Evolutionary conservation across 1,140 invertebrate species (phyloP).

Genomic region (Pachyrhynchus sulphureomaculatus): DNA sequence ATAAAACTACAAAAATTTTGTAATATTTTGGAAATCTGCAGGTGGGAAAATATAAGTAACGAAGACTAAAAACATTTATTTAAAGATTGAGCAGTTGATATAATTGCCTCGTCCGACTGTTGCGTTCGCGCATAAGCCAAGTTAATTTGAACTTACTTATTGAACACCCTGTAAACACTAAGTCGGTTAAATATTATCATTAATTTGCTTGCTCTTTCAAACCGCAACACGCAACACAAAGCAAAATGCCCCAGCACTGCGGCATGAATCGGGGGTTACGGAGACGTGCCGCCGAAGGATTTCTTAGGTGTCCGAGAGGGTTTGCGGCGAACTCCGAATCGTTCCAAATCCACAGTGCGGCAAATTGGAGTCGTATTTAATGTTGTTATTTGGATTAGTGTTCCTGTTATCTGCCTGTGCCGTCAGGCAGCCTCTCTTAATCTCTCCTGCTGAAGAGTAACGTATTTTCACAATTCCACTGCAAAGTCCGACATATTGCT

Average conservation of each 20-base stretch:
- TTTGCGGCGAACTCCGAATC: slow-evolving; percentile 43
- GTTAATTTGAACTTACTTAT: no score
- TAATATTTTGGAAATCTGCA: no score
- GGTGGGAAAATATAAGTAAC: no score
- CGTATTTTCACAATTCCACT: not conserved
- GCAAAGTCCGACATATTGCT: slow-evolving; percentile 25
- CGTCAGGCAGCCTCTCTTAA: slow-evolving; percentile 43
- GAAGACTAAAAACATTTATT: no score
- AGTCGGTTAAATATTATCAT: no score
- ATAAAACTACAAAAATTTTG: no score
- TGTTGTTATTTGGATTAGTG: slow-evolving; percentile 54
- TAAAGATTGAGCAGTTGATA: no score
- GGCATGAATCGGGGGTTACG: slow-evolving; percentile 10
- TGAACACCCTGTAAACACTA: no score
- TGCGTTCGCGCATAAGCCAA: no score
- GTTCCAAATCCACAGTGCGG: slow-evolving; percentile 53
- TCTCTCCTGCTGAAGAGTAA: slow-evolving; percentile 33
- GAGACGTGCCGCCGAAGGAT: slow-evolving; percentile 30
- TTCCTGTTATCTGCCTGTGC: slow-evolving; percentile 46
- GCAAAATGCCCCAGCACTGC: slow-evolving; percentile 13
- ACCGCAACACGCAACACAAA: slow-evolving; percentile 22
- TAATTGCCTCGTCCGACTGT: no score
- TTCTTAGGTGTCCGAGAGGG: slow-evolving; percentile 41
- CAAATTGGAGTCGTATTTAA: slow-evolving; percentile 55
- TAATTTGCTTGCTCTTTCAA: slow-evolving; percentile 1